Percentiles rank a stretch among this genome's conserved stretches.
Conservation (phyloP, 2,113 vertebrate species). For the Anolis carolinensis region DNA sequence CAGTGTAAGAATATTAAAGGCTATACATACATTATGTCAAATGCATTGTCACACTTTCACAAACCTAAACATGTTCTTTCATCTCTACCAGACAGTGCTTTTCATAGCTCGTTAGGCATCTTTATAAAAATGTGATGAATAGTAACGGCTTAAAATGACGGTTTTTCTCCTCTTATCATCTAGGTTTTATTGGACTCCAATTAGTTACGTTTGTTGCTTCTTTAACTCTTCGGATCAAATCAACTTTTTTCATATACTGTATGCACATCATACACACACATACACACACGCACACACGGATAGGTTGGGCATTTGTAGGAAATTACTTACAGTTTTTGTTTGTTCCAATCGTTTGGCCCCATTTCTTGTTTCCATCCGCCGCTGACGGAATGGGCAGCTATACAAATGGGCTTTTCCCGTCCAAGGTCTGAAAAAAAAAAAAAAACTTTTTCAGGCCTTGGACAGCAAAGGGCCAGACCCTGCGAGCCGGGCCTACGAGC, state of each 20-base stretch:
- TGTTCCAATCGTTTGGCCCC: too few species aligned
- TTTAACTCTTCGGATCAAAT: constrained; percentile 5
- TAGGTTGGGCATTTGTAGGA: too few species aligned
- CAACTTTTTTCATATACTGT: background rate
- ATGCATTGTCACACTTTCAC: constrained; percentile 1
- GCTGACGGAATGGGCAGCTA: too few species aligned
- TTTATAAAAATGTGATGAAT: constrained; percentile 6
- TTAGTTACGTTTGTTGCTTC: background rate
- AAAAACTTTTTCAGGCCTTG: too few species aligned
- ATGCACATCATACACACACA: too few species aligned
- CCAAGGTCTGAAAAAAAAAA: too few species aligned
- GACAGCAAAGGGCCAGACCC: too few species aligned
- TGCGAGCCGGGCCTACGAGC: too few species aligned
- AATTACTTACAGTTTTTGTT: too few species aligned
- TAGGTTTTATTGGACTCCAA: background rate
- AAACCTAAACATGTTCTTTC: constrained; percentile 9
- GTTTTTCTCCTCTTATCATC: constrained; percentile 19
- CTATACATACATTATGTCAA: background rate
- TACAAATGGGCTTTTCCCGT: too few species aligned
- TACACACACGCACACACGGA: too few species aligned
- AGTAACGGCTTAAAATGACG: constrained; percentile 24
- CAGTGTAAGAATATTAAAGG: background rate
- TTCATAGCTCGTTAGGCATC: background rate
- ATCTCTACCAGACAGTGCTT: constrained; percentile 1
- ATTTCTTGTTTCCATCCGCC: too few species aligned